Evolutionary conservation across 1,140 invertebrate genomes (phyloP), one percentile per base, ranked within the genome.

Genomic region (Apis mellifera): DNA sequence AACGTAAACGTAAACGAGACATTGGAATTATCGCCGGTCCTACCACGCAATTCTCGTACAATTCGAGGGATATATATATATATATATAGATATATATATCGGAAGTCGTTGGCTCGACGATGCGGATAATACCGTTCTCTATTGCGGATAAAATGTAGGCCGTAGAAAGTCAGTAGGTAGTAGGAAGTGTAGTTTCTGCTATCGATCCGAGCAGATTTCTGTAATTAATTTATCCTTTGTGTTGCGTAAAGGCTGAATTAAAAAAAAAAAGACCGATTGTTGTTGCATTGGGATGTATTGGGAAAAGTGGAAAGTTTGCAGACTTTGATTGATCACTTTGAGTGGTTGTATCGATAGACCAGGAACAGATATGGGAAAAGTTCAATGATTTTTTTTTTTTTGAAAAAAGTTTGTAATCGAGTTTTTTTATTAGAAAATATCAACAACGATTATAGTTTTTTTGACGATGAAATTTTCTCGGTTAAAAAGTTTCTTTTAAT

Each of bases 91-190:
- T 83, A 86, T 86, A 42, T 86, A 83, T 86, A 79, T 75, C 71
- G 80, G 75, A 86, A 86, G 75, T 72, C 57, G 32, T 48, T 23
- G 73, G 19, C 57, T 70, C 54, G 54, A 52, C 48, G 83, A 73
- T 64, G 57, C 59, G 75, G 70, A 88, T 84, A 82, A 80, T 83
- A 54, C 42, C 82, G 66, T 81, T 79, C 70, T 82, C 78, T 65
- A 60, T 71, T 48, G 23, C 48, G 55, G 32, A 55, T 55, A 50
- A 75, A 59, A 86, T 83, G 71, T 86, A 66, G 85, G 80, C 66
- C 84, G 50, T 86, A 86, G 85, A 86, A 86, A 83, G 84, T 74
- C 54, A 60, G 48, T 71, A 26, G 32, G 32, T 32, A 32, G 32
- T 32, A 54, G 55, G 42, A 62, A 68, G 65, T 17, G 69, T 32